Evolutionary conservation across 2,888 invertebrate genomes (phyloP).

Genomic region (Marasmarcha lunaedactyla): DNA sequence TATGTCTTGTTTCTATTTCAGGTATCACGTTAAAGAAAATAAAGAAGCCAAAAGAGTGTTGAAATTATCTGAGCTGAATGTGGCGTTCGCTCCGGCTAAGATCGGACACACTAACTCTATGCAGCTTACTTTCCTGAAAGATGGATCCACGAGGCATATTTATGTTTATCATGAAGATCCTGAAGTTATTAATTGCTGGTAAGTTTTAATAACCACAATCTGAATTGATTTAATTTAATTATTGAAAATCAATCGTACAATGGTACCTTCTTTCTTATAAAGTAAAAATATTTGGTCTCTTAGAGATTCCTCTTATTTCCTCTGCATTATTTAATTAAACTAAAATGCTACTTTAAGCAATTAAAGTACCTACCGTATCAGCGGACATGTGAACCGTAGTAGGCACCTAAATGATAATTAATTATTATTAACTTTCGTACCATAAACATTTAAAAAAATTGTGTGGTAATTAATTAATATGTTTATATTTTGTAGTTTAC

Average conservation of each 20-base stretch:
- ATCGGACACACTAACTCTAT: constrained; percentile 83
- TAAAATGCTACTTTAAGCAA: too few species aligned
- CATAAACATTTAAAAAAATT: too few species aligned
- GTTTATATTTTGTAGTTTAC: too few species aligned
- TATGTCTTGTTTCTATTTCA: constrained; percentile 21
- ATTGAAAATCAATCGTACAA: constrained; percentile 1
- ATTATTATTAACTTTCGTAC: too few species aligned
- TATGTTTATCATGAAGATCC: constrained; percentile 89
- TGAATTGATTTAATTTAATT: constrained; percentile 1
- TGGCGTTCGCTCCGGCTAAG: constrained; percentile 86
- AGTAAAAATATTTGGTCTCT: too few species aligned
- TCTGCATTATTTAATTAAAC: too few species aligned
- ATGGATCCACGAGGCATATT: constrained; percentile 87
- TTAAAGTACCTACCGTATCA: too few species aligned
- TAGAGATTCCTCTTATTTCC: too few species aligned
- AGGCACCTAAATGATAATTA: too few species aligned
- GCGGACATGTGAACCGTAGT: too few species aligned
- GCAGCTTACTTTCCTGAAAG: constrained; percentile 87
- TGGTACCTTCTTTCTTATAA: too few species aligned
- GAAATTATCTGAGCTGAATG: constrained; percentile 84
- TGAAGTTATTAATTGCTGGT: constrained; percentile 88
- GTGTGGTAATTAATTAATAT: too few species aligned
- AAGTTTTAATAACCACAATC: constrained; percentile 14
- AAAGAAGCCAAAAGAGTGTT: constrained; percentile 87
- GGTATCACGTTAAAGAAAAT: constrained; percentile 78